Conservation (phyloP, 2,888 invertebrate species). For the Pardosa pseudoannulata region DNA sequence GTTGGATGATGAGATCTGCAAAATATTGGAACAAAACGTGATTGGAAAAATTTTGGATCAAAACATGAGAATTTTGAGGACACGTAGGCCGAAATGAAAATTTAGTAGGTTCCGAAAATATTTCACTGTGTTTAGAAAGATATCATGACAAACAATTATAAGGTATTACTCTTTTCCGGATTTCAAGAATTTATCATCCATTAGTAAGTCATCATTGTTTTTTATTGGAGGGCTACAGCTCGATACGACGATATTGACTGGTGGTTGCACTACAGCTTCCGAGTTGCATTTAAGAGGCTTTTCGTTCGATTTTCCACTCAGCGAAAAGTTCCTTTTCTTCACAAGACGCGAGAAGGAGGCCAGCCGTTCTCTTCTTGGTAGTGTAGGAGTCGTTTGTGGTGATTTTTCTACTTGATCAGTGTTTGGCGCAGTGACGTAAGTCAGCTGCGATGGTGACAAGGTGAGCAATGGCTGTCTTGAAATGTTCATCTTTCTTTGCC, state of each 20-base stretch:
- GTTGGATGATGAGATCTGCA: too few species aligned
- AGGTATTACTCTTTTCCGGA: background rate
- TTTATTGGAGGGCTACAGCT: constrained; percentile 23
- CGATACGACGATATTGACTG: constrained; percentile 9
- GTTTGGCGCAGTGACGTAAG: background rate
- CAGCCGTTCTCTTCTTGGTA: constrained; percentile 43
- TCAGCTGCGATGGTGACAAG: background rate
- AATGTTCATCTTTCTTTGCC: background rate
- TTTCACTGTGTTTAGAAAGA: too few species aligned
- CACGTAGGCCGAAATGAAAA: too few species aligned
- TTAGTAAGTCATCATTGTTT: background rate
- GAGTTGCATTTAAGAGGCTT: constrained; percentile 1
- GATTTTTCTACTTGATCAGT: background rate
- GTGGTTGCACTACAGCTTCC: background rate
- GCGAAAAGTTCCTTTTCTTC: background rate
- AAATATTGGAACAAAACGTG: too few species aligned
- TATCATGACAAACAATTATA: too few species aligned
- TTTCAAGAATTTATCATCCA: background rate
- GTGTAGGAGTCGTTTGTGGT: constrained; percentile 47
- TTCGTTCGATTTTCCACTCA: background rate
- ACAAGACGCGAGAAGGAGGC: constrained; percentile 43
- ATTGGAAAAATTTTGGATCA: too few species aligned
- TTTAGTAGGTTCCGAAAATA: too few species aligned
- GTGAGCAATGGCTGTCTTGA: background rate
- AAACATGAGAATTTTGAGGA: too few species aligned